Percentiles rank a stretch among this genome's conserved stretches.
These are phyloP conservation scores for Luperina nickerlii DNA, from an alignment of 2,888 invertebrate species.

Conservation along the genomic window DNA sequence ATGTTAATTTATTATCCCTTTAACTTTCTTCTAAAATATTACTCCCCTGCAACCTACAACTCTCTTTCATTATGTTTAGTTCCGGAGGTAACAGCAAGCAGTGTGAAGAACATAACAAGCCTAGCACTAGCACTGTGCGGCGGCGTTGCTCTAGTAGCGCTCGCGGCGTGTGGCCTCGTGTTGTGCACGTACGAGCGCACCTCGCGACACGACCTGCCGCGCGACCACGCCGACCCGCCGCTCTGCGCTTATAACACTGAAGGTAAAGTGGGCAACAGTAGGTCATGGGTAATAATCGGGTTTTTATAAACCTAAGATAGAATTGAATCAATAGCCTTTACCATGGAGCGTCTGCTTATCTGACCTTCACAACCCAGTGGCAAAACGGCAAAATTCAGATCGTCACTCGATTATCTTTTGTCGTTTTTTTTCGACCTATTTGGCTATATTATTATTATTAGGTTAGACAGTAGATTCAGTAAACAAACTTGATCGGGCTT, in stretches of 20 bases:
- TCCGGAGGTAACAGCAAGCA: constrained; percentile 71
- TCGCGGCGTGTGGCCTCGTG: constrained; percentile 87
- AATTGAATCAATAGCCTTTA: not conserved
- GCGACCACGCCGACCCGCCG: constrained; percentile 77
- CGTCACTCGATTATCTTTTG: not conserved
- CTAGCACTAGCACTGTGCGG: constrained; percentile 84
- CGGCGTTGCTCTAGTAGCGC: constrained; percentile 84
- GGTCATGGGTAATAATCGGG: not conserved
- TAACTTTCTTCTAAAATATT: not conserved
- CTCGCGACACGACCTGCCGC: constrained; percentile 73
- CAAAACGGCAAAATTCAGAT: not conserved
- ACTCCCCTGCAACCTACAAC: not conserved
- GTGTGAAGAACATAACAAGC: constrained; percentile 83
- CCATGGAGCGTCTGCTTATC: not conserved
- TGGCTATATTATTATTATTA: not conserved
- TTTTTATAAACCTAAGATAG: not conserved
- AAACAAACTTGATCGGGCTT: not conserved
- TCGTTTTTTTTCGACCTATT: not conserved
- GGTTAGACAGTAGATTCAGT: not conserved
- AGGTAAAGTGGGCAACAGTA: constrained; percentile 67
- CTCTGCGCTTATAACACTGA: constrained; percentile 86
- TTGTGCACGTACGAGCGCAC: constrained; percentile 84
- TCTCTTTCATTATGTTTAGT: constrained; percentile 44
- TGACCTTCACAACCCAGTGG: not conserved
- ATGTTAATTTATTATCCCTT: not conserved